Conservation (phyloP, 2,113 vertebrate genomes). For the Microcebus ravelobensis region DNA sequence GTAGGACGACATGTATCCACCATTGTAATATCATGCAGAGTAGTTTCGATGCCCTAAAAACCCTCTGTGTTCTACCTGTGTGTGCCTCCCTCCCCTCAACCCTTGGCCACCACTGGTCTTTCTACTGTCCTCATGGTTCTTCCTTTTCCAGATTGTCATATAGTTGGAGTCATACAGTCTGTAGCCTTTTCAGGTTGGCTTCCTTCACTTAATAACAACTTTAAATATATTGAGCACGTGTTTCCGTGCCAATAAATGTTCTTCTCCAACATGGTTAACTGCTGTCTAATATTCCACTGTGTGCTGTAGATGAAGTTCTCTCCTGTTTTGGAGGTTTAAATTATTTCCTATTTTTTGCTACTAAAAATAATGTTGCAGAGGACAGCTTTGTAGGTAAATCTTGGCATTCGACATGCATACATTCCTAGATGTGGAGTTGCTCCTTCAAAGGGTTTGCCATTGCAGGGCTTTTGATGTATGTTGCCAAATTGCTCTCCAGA, state of each 20-base stretch:
- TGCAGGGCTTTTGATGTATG: background rate
- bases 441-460: background rate
- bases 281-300: background rate
- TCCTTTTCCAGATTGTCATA: background rate
- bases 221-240: background rate
- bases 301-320: background rate
- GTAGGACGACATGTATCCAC: rapidly evolving
- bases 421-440: background rate
- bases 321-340: background rate
- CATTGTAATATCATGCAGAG: background rate
- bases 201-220: background rate
- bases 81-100: background rate
- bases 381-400: background rate
- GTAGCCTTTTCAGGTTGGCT: background rate
- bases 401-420: background rate
- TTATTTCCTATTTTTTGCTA: background rate
- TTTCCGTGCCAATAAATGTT: background rate
- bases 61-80: background rate
- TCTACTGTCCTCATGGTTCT: background rate
- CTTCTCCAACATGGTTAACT: background rate
- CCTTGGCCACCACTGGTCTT: background rate
- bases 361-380: background rate
- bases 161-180: background rate
- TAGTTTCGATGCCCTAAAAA: background rate
- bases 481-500: background rate